Evolutionary conservation across 2,888 invertebrate species (phyloP).

Genomic region (Ormia ochracea): DNA sequence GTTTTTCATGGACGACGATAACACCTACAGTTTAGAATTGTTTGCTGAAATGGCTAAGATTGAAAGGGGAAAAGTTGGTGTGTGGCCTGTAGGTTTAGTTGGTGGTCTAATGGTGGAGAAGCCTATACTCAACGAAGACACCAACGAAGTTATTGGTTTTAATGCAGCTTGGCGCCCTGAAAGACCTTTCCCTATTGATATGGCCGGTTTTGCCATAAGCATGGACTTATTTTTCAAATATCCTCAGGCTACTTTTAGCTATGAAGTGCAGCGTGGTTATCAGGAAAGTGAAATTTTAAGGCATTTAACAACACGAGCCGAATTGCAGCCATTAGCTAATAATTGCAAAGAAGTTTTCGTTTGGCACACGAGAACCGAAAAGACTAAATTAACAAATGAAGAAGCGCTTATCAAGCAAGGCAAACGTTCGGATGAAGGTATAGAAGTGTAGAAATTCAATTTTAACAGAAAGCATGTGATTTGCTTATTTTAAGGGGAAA

Average conservation of each 20-base stretch:
- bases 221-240: conserved; percentile 84
- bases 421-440: conserved; percentile 79
- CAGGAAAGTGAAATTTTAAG: conserved; percentile 91
- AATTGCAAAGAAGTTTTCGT: conserved; percentile 96
- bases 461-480: neutral
- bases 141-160: conserved; percentile 79
- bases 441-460: conserved; percentile 78
- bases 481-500: neutral
- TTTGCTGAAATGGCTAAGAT: conserved; percentile 93
- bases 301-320: conserved; percentile 83
- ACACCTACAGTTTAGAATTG: conserved; percentile 91
- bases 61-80: conserved; percentile 84
- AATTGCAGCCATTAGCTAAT: conserved; percentile 93
- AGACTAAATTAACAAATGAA: conserved; percentile 86
- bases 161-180: conserved; percentile 92
- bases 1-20: conserved; percentile 98
- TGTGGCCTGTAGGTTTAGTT: conserved; percentile 97
- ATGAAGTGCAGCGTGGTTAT: conserved; percentile 90
- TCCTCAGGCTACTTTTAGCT: conserved; percentile 87
- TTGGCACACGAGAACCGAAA: conserved; percentile 98
- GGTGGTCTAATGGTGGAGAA: conserved; percentile 95
- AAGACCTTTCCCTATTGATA: conserved; percentile 96
- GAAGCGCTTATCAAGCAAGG: conserved; percentile 78
- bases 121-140: conserved; percentile 84
- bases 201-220: conserved; percentile 97